Evolutionary conservation across 2,113 vertebrate genomes (phyloP), one percentile per base, ranked within the genome.

Genomic region (Cheirogaleus medius): DNA sequence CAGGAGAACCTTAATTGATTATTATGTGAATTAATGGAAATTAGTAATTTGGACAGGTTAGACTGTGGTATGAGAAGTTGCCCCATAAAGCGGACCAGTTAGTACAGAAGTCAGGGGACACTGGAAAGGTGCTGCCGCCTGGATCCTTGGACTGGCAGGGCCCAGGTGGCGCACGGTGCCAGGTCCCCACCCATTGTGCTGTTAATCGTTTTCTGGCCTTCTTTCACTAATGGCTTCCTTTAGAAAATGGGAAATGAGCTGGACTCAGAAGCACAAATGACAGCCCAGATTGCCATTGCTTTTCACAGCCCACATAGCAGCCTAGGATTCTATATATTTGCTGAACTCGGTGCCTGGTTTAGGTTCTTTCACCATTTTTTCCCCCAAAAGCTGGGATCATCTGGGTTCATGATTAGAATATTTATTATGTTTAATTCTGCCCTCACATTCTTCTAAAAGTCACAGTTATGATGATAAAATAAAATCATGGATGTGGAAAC

Each of bases 231-330:
- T 76, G 88, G 52, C 42, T 97, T 97, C 94, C 85, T 97, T 88
- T 91, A 91, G 86, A 91, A 96, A 94, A 96, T 69, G 66, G 77
- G 73, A 95, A 97, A 94, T 90, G 81, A 94, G 73, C 94, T 94
- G 91, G 93, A 81, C 49, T 90, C 47, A 87, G 56, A 88, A 96
- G 78, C 73, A 74, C 90, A 68, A 92, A 92, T 54, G 94, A 88
- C 49, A 85, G 64, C 73, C 85, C 91, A 92, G 96, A 88, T 66
- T 91, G 90, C n/a, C 96, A 69, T 60, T 68, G 85, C 84, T 94
- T 86, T 97, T 92, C 90, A 92, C 78, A 64, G 87, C 44, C 49
- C 76, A 84, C 60, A 42, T 37, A 87, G 77, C 87, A 83, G 34
- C 74, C 60, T 90, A 60, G 4, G 66, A 86, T 82, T 88, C 54